Evolutionary conservation across 92 coral and sea anemone genomes (phyloP).

Genomic region (Pocillopora grandis): DNA sequence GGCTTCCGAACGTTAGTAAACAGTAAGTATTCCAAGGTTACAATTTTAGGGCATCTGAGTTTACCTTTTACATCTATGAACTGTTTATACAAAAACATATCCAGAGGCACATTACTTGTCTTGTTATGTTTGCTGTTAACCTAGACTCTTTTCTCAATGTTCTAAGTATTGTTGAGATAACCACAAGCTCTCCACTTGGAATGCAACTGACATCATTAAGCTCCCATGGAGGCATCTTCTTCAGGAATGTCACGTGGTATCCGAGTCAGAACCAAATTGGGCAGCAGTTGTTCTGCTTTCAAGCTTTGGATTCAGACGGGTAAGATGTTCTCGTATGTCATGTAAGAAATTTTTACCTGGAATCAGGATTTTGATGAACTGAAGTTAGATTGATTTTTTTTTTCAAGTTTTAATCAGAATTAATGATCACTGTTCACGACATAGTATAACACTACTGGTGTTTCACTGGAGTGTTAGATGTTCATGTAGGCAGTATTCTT

Average conservation of each 20-base stretch:
- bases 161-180: constrained; percentile 40
- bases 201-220: constrained; percentile 27
- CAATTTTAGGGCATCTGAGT: background rate
- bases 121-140: background rate
- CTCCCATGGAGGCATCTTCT: constrained; percentile 23
- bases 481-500: too few species aligned
- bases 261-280: constrained; percentile 50
- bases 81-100: too few species aligned
- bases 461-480: too few species aligned
- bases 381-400: too few species aligned
- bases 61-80: too few species aligned
- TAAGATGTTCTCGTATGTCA: background rate
- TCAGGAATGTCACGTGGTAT: constrained; percentile 52
- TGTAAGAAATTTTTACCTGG: too few species aligned
- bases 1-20: constrained; percentile 33
- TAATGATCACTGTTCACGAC: too few species aligned
- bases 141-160: background rate
- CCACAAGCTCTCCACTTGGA: constrained; percentile 51
- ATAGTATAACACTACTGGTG: too few species aligned
- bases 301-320: constrained; percentile 47
- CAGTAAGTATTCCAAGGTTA: constrained; percentile 13
- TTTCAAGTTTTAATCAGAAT: too few species aligned
- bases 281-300: constrained; percentile 60
- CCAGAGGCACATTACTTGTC: too few species aligned
- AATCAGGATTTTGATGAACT: too few species aligned